These are phyloP conservation scores for Silvanus unidentatus DNA, from an alignment of 2,888 invertebrate genomes.

Conservation along the genomic window DNA sequence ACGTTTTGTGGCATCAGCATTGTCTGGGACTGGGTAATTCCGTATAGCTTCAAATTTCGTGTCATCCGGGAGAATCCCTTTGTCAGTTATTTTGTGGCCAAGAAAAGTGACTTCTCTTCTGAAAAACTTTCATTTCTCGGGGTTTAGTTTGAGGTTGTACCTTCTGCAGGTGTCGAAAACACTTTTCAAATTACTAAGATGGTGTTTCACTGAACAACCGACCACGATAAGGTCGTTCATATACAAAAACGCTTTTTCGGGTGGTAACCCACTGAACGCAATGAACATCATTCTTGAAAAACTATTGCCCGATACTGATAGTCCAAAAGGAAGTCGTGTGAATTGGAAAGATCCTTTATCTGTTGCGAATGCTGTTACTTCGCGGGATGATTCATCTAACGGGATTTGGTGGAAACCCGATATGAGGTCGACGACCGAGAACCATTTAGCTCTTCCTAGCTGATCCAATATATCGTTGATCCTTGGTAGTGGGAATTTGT, in stretches of 20 bases:
- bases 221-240: slow-evolving; percentile 26
- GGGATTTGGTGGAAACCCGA: slow-evolving; percentile 19
- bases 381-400: slow-evolving; percentile 11
- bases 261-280: slow-evolving; percentile 21
- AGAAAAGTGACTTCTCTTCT: slow-evolving; percentile 17
- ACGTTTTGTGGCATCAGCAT: slow-evolving; percentile 7
- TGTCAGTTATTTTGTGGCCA: slow-evolving; percentile 9
- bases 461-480: slow-evolving; percentile 21
- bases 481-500: slow-evolving; percentile 18
- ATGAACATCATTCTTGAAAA: slow-evolving; percentile 27
- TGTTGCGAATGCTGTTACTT: slow-evolving; percentile 20
- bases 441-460: slow-evolving; percentile 19
- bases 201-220: slow-evolving; percentile 16
- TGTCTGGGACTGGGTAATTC: slow-evolving; percentile 9
- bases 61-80: slow-evolving; percentile 6
- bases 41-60: slow-evolving; percentile 5
- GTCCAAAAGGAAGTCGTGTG: slow-evolving; percentile 21
- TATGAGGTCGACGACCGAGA: slow-evolving; percentile 16
- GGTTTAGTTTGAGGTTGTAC: slow-evolving; percentile 13
- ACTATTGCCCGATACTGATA: slow-evolving; percentile 21
- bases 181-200: slow-evolving; percentile 9
- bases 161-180: slow-evolving; percentile 11
- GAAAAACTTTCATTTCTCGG: slow-evolving; percentile 20
- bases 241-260: slow-evolving; percentile 22
- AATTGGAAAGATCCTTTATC: slow-evolving; percentile 19